These are phyloP conservation scores for Sphenodon punctatus DNA, from an alignment of 2,797 vertebrate species.

Conservation along the genomic window DNA sequence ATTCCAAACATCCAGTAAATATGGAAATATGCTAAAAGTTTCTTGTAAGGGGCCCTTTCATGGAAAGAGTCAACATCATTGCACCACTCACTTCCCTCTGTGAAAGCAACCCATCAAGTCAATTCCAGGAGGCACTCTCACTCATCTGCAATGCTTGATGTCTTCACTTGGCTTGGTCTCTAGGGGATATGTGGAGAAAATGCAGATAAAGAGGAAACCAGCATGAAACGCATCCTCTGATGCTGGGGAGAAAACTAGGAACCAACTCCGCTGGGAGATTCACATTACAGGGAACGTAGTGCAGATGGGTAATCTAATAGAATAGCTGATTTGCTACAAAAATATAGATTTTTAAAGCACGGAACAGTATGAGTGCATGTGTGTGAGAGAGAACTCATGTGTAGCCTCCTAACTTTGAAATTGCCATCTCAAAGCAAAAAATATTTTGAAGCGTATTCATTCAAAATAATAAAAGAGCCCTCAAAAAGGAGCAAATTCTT, in stretches of 20 bases:
- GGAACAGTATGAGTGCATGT: neutral
- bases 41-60: neutral
- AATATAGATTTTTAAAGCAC: neutral
- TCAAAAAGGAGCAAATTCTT: conserved; percentile 44
- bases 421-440: conserved; percentile 12
- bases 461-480: conserved; percentile 42
- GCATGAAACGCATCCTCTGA: neutral
- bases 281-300: neutral
- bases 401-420: neutral
- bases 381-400: neutral
- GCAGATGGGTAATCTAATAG: neutral
- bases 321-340: neutral
- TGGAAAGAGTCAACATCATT: accelerated
- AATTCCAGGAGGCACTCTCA: neutral
- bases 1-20: neutral
- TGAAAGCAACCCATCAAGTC: neutral
- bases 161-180: neutral
- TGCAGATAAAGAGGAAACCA: accelerated
- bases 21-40: neutral
- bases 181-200: neutral
- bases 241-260: neutral
- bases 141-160: neutral
- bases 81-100: too few relatives aligned
- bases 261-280: neutral
- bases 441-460: conserved; percentile 33